A percentile compares a stretch with the other conserved stretches of the same genome.
Evolutionary conservation across 2,113 vertebrate genomes (phyloP).

Genomic region (Nematolebias whitei): DNA sequence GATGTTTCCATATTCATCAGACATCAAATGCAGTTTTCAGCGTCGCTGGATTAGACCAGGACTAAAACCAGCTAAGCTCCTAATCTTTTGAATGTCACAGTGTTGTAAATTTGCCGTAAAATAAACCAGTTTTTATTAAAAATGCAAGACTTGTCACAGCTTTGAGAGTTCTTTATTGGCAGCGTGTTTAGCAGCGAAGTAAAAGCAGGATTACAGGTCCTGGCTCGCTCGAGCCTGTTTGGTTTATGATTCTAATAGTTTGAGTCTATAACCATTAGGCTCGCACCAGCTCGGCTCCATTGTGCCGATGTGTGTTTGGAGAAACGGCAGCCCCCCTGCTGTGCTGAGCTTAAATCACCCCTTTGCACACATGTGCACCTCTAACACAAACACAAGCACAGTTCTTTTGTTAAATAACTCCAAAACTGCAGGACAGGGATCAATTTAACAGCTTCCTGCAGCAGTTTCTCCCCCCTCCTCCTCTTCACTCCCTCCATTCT

Average conservation of each 20-base stretch:
- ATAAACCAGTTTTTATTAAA: conserved; percentile 28
- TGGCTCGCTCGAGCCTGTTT: conserved; percentile 3
- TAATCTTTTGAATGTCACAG: conserved; percentile 32
- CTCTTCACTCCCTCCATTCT: conserved; percentile 24
- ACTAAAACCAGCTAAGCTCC: conserved; percentile 30
- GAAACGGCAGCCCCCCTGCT: conserved; percentile 57
- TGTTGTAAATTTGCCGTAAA: conserved; percentile 24
- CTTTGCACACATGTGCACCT: conserved; percentile 54
- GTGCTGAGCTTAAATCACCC: conserved; percentile 53
- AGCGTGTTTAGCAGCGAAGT: neutral
- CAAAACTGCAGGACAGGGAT: conserved; percentile 72
- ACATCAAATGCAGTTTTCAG: conserved; percentile 17
- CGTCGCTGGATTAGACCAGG: conserved; percentile 2
- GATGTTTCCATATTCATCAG: conserved; percentile 29
- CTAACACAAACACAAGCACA: conserved; percentile 54
- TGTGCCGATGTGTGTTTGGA: conserved; percentile 60
- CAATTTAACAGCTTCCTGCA: conserved; percentile 63
- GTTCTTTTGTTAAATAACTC: conserved; percentile 49
- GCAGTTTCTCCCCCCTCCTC: conserved; percentile 26
- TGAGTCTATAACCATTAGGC: conserved; percentile 64
- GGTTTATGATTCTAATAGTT: conserved; percentile 59
- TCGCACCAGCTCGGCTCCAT: conserved; percentile 50
- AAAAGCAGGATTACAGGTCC: conserved; percentile 18
- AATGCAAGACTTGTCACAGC: conserved; percentile 2
- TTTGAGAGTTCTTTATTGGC: conserved; percentile 1